Evolutionary conservation across 2,113 vertebrate species (phyloP), one percentile per base, ranked within the genome.

Genomic region (Riparia riparia): DNA sequence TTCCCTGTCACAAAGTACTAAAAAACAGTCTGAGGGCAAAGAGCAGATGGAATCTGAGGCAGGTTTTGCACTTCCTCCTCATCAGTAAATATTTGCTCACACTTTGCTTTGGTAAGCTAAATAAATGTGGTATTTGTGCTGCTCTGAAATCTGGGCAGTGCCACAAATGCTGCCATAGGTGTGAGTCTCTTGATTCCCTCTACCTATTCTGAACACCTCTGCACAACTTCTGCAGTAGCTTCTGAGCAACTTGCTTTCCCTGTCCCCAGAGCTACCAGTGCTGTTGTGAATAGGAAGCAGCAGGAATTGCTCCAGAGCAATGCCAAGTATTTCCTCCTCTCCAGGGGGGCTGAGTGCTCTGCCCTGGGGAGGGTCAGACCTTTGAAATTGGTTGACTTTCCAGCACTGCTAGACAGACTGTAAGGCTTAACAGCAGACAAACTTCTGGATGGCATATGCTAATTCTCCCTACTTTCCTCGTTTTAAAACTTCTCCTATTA

Each of bases 401-500:
- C 89, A 71, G 69, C 14, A 16, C 50, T n/a, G 42, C 64, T n/a
- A 57, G 82, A 66, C 42, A 76, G 65, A 58, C 1, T 6, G 31
- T 60, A 83, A 65, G 61, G 80, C 68, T 94, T 89, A 73, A 63
- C 34, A 44, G 68, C 83, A 63, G 86, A 69, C 86, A 89, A 94
- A 90, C 64, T 61, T 93, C 84, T 94, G 76, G 57, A 73, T 65
- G n/a, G 37, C 34, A 45, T 93, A 69, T 92, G 94, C 42, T 89
- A 90, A 94, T 88, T 94, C 84, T 93, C 54, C 58, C 57, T 79
- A 70, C 54, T 92, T 96, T 89, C 42, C 54, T 82, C 41, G 58
- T 78, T 96, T 96, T 93, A 95, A 90, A 94, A 92, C 89, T 95
- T 95, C 86, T 95, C 66, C 50, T 77, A 54, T 97, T 97, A 97